Percentiles rank a stretch among this genome's conserved stretches.
These are phyloP conservation scores for Zaprionus inermis DNA, from an alignment of 1,140 invertebrate genomes.

Conservation along the genomic window DNA sequence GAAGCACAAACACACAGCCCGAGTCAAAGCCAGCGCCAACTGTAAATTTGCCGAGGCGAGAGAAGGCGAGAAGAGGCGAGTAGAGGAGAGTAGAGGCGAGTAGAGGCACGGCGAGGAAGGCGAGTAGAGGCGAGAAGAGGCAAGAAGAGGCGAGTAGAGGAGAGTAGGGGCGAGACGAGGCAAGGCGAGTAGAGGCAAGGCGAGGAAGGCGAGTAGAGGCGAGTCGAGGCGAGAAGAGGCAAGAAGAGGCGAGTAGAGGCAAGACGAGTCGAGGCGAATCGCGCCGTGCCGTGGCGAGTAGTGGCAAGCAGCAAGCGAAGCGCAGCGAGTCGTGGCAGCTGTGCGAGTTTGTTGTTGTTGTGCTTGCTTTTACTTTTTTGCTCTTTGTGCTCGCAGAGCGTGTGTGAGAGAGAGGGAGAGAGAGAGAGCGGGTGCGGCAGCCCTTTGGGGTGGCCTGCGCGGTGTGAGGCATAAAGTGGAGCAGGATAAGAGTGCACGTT, in stretches of 20 bases:
- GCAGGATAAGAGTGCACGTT: conserved; percentile 61
- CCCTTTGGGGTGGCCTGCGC: background rate
- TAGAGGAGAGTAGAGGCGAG: background rate
- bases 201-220: background rate
- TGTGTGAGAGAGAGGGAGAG: background rate
- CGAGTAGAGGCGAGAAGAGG: background rate
- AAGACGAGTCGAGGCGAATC: background rate
- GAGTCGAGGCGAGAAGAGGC: too few species aligned
- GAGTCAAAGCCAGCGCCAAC: conserved; percentile 6
- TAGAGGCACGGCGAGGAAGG: background rate
- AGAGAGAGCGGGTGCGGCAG: background rate
- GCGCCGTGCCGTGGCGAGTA: too few species aligned
- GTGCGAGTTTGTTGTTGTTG: conserved; percentile 2
- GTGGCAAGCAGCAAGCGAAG: background rate
- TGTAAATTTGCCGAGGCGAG: conserved; percentile 6
- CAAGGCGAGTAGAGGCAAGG: background rate
- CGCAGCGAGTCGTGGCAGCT: background rate
- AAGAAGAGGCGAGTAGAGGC: background rate
- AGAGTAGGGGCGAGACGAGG: too few species aligned
- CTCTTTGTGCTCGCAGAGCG: background rate
- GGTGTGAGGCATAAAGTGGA: conserved; percentile 54
- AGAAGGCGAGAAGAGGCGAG: too few species aligned
- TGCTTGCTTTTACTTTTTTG: background rate
- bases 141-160: background rate
- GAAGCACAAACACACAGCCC: conserved; percentile 23